phyloP scores from a whole-genome alignment of 2,888 invertebrate species.

The Neria commutata region DNA sequence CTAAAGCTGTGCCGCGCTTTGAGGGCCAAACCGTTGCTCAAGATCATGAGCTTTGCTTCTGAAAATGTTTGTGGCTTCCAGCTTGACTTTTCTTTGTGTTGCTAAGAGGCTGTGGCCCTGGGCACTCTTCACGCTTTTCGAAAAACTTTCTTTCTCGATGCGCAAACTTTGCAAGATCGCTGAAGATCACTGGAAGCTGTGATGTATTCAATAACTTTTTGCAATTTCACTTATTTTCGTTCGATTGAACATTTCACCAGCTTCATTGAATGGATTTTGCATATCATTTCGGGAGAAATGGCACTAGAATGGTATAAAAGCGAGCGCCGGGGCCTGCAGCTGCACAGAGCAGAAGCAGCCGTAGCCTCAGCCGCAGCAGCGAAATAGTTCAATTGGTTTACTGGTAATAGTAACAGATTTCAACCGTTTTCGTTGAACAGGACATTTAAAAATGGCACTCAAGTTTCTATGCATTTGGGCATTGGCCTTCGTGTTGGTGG shows the following conservation, averaged over 20 bases:
- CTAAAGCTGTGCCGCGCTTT: too few relatives aligned
- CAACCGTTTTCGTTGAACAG: not conserved
- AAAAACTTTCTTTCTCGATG: slow-evolving; percentile 14
- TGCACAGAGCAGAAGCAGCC: not conserved
- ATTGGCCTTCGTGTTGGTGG: not conserved
- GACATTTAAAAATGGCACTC: slow-evolving; percentile 1
- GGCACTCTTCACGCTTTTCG: too few relatives aligned
- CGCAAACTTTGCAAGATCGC: slow-evolving; percentile 33
- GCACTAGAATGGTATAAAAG: slow-evolving; percentile 4
- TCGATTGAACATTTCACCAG: not conserved
- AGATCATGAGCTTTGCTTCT: too few relatives aligned
- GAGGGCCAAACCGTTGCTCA: too few relatives aligned
- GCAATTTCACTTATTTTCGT: not conserved
- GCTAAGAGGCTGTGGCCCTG: too few relatives aligned
- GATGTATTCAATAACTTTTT: slow-evolving; percentile 2
- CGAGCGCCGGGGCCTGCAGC: not conserved
- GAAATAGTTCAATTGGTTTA: too few relatives aligned
- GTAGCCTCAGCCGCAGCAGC: too few relatives aligned
- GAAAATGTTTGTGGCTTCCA: too few relatives aligned
- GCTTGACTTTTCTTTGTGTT: too few relatives aligned
- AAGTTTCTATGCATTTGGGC: slow-evolving; percentile 6
- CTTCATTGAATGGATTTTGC: slow-evolving; percentile 12
- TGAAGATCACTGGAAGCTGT: slow-evolving; percentile 13
- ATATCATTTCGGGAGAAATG: slow-evolving; percentile 9
- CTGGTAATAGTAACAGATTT: not conserved